Evolutionary conservation across 1,140 invertebrate genomes (phyloP).

Genomic region (Matsumurasca onukii): DNA sequence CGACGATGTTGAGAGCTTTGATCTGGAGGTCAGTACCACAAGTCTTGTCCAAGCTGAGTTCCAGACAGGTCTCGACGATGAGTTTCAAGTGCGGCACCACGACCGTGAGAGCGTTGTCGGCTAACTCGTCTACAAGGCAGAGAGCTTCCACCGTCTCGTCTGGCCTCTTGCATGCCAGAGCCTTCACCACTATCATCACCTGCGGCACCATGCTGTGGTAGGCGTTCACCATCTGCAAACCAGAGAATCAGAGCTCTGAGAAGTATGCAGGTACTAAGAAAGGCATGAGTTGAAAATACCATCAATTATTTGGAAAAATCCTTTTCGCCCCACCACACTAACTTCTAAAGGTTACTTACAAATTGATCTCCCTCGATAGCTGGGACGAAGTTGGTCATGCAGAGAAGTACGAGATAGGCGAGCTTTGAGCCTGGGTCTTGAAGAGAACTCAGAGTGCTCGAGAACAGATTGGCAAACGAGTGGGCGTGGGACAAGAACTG

Average conservation of each 20-base stretch:
- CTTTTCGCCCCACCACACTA: too few species aligned
- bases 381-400: conserved; percentile 60
- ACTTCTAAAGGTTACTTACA: too few species aligned
- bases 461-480: conserved; percentile 49
- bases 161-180: conserved; percentile 52
- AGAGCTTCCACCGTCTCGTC: conserved; percentile 53
- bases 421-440: conserved; percentile 53
- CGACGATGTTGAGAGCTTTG: conserved; percentile 66
- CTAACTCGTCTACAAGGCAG: conserved; percentile 71
- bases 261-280: too few species aligned
- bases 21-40: conserved; percentile 61
- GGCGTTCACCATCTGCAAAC: conserved; percentile 55
- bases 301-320: too few species aligned
- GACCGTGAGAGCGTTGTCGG: conserved; percentile 61
- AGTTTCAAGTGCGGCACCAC: conserved; percentile 64
- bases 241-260: too few species aligned
- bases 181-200: conserved; percentile 59
- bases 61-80: conserved; percentile 66
- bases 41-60: conserved; percentile 56
- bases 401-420: conserved; percentile 60
- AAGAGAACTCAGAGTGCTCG: conserved; percentile 52
- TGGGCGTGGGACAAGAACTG: conserved; percentile 47
- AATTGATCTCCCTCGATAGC: conserved; percentile 58
- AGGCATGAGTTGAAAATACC: too few species aligned
- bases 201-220: conserved; percentile 63